phyloP scores from a whole-genome alignment of 2,113 vertebrate species.

The Circaetus gallicus region DNA sequence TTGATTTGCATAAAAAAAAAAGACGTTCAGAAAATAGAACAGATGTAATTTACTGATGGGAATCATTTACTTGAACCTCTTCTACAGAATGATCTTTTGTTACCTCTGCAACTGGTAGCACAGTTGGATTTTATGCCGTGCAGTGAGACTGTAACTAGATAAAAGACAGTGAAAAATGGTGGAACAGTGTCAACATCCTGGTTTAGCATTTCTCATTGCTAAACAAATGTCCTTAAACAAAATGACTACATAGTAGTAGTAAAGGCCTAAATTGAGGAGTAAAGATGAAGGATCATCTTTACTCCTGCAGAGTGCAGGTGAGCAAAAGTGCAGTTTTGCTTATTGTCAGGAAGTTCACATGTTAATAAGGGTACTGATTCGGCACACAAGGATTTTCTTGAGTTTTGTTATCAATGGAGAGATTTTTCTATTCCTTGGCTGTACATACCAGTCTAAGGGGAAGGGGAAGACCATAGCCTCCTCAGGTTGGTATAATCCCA shows the following conservation, averaged over 20 bases:
- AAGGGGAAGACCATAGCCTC: background rate
- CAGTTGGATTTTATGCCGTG: background rate
- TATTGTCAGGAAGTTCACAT: background rate
- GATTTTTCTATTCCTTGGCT: background rate
- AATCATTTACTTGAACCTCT: background rate
- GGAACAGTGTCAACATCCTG: background rate
- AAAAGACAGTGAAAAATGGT: background rate
- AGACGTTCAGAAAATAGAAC: background rate
- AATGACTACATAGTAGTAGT: background rate
- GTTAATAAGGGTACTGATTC: accelerated
- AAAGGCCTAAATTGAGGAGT: background rate
- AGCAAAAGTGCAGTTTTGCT: background rate
- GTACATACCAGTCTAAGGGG: background rate
- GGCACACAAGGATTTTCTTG: background rate
- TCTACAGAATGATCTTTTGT: background rate
- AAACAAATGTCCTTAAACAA: background rate
- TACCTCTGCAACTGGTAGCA: background rate
- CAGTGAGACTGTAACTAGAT: background rate
- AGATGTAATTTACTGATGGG: background rate
- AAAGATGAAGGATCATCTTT: background rate
- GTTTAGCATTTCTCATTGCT: background rate
- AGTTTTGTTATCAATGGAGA: background rate
- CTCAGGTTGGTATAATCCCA: background rate
- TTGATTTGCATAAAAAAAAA: background rate
- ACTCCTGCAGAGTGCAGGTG: background rate